Evolutionary conservation across 2,797 vertebrate species (phyloP).

Genomic region (Malacoctenus gilli): DNA sequence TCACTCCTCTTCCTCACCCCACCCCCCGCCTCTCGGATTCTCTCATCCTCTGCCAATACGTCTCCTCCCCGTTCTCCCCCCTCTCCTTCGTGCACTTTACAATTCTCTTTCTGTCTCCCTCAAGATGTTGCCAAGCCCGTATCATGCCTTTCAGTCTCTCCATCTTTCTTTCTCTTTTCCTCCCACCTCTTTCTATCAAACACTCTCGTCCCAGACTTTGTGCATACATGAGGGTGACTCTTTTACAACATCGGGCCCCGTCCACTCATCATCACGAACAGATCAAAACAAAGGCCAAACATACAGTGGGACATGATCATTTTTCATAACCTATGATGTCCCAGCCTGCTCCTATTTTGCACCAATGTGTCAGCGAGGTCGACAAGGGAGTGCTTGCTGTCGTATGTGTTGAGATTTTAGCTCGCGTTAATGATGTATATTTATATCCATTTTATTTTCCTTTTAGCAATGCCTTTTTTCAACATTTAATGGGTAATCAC

Average conservation of each 20-base stretch:
- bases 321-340: slow-evolving; percentile 12
- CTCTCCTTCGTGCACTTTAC: slow-evolving; percentile 64
- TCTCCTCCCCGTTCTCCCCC: slow-evolving; percentile 48
- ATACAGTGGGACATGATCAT: not conserved
- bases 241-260: slow-evolving; percentile 29
- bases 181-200: slow-evolving; percentile 26
- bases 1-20: slow-evolving; percentile 52
- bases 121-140: slow-evolving; percentile 67
- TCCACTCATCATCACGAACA: slow-evolving; percentile 14
- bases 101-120: slow-evolving; percentile 73
- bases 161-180: slow-evolving; percentile 43
- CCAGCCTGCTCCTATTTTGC: not conserved
- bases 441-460: slow-evolving; percentile 14
- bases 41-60: slow-evolving; percentile 73
- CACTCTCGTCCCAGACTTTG: slow-evolving; percentile 19
- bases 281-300: slow-evolving; percentile 13
- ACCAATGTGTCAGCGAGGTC: slow-evolving; percentile 16
- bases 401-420: slow-evolving; percentile 13
- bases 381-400: slow-evolving; percentile 15
- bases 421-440: slow-evolving; percentile 26
- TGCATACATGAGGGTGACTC: slow-evolving; percentile 12
- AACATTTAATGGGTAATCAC: slow-evolving; percentile 54
- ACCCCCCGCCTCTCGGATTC: slow-evolving; percentile 49
- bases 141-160: slow-evolving; percentile 57
- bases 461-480: slow-evolving; percentile 14